Base-by-base conservation (phyloP, 2,797 vertebrate species). In the Argentina silus region DNA sequence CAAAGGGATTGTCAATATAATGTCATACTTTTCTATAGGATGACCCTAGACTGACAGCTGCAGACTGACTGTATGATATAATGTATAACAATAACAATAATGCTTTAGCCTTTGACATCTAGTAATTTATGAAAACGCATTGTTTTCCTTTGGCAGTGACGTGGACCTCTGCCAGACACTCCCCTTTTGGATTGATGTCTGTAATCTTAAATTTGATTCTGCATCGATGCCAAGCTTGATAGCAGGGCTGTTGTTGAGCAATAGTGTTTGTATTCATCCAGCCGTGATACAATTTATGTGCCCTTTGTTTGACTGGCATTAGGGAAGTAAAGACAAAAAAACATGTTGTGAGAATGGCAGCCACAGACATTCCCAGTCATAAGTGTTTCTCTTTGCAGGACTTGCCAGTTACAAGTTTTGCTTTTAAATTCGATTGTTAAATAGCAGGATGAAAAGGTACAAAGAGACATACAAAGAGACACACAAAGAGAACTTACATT, bases 301-400 rank as follows among this genome's bases (percentile, higher is more conserved):
- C 23, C 78, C 73, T 89, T 88, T 89, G 83, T 90, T 85, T 81
- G 50, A 15, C 69, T 72, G 75, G 42, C 59, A 73, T 79, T 73
- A 80, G 72, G 77, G 10, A 86, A 85, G 70, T 85, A 77, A 83
- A 87, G 79, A 78, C 1, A 51, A 1, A 47, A 53, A 12, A 8
- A 45, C 59, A 62, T 72, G 69, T 75, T 81, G 81, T 85, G 85
- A 84, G 82, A 89, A 90, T 70, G 66, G 63, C 47, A 70, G 77
- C 64, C 14, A 2, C 45, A 65, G 75, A 14, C 80, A 60, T 88
- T 88, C 85, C 81, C 83, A 88, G 80, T 86, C 73, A 70, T 48
- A 56, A 59, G 45, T 17, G 27, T 19, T 78, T 80, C 74, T 73
- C 62, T 67, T 67, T 72, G 55, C 43, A 62, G 36, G 42, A 10